Percentiles rank a stretch among this genome's conserved stretches.
These are phyloP conservation scores for Xylocampa areola DNA, from an alignment of 2,888 invertebrate genomes.

Conservation along the genomic window DNA sequence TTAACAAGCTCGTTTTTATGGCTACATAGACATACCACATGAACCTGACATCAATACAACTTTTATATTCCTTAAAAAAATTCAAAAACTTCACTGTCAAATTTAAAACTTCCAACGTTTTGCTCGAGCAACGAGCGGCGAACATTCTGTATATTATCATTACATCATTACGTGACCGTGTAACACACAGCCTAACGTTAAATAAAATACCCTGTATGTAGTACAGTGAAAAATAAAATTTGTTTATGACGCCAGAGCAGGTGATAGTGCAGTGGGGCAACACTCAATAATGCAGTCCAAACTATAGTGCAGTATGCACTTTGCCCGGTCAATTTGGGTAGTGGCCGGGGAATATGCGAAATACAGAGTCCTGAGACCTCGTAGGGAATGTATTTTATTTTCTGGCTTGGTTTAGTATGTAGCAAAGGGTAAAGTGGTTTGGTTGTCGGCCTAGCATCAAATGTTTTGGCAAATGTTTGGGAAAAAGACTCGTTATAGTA, in stretches of 20 bases:
- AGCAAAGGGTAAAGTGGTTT: constrained; percentile 23
- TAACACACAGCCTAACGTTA: constrained; percentile 36
- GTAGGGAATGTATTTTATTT: constrained; percentile 33
- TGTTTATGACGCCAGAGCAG: constrained; percentile 45
- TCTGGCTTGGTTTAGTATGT: constrained; percentile 21
- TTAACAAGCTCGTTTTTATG: constrained; percentile 13
- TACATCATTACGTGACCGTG: constrained; percentile 45
- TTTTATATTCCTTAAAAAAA: constrained; percentile 36
- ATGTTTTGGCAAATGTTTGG: constrained; percentile 9
- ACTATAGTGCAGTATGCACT: constrained; percentile 27
- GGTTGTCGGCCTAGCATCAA: constrained; percentile 2
- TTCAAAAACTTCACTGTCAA: constrained; percentile 20
- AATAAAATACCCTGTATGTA: constrained; percentile 47
- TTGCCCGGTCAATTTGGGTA: constrained; percentile 26
- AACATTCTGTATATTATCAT: constrained; percentile 20
- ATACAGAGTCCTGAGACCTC: constrained; percentile 15
- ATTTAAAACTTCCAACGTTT: constrained; percentile 26
- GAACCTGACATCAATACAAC: constrained; percentile 8
- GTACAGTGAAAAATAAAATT: constrained; percentile 52
- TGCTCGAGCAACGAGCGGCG: background rate
- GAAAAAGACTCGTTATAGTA: background rate
- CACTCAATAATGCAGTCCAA: constrained; percentile 55
- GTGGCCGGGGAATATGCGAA: constrained; percentile 18
- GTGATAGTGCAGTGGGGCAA: constrained; percentile 38
- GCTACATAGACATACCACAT: constrained; percentile 8